phyloP scores from a whole-genome alignment of 2,113 vertebrate species.

The Notarius quadriscutis region DNA sequence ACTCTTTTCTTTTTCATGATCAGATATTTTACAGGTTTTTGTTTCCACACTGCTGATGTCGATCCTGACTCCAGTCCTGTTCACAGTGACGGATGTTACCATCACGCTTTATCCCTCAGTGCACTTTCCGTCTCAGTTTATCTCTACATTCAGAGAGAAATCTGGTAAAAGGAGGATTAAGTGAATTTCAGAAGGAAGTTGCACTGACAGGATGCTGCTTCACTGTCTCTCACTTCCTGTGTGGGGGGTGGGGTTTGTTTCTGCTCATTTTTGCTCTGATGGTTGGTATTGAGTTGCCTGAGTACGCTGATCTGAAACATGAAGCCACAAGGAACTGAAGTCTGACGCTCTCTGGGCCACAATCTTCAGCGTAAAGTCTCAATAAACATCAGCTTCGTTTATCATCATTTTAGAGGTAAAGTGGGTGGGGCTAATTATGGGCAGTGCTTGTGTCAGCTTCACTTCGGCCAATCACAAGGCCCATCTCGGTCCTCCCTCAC shows the following conservation, averaged over 20 bases:
- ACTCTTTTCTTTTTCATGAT: constrained; percentile 57
- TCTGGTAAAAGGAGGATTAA: not conserved
- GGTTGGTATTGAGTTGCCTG: constrained; percentile 1
- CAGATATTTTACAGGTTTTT: constrained; percentile 38
- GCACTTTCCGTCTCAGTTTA: constrained; percentile 15
- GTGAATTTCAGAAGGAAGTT: constrained; percentile 23
- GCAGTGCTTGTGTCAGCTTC: not conserved
- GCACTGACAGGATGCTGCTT: constrained; percentile 47
- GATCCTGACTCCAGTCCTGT: constrained; percentile 26
- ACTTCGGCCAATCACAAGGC: not conserved
- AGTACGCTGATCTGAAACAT: constrained; percentile 9
- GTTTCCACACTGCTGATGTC: not conserved
- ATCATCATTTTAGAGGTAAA: not conserved
- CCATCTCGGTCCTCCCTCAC: not conserved
- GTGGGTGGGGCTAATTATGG: not conserved
- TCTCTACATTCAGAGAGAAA: not conserved
- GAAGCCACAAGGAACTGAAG: not conserved
- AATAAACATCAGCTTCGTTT: not conserved
- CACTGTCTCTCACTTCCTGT: constrained; percentile 39
- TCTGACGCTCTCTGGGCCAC: not conserved
- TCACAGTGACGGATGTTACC: constrained; percentile 26
- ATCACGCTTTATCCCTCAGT: constrained; percentile 46
- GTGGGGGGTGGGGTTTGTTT: constrained; percentile 18
- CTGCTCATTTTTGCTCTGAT: not conserved
- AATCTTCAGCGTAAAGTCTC: not conserved